Percentiles rank a stretch among this genome's conserved stretches.
Evolutionary conservation across 2,797 vertebrate genomes (phyloP).

Genomic region (Limosa lapponica): DNA sequence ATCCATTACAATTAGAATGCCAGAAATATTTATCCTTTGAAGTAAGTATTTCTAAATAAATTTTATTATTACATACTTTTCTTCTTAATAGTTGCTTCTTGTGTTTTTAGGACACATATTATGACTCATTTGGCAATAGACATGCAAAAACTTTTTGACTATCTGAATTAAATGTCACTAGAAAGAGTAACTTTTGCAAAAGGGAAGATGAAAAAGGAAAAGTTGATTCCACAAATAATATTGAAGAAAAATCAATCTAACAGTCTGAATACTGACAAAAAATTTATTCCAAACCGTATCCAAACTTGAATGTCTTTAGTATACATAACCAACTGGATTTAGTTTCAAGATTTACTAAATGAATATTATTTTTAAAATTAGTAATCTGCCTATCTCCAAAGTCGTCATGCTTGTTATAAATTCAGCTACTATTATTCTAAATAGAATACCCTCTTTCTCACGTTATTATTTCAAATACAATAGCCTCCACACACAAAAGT

Average conservation of each 20-base stretch:
- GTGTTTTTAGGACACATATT: neutral
- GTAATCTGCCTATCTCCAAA: neutral
- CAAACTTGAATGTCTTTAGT: neutral
- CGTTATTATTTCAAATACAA: neutral
- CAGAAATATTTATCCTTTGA: neutral
- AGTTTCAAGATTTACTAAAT: neutral
- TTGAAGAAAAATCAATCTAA: neutral
- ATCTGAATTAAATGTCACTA: neutral
- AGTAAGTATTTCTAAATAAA: neutral
- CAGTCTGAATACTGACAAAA: neutral
- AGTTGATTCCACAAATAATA: neutral
- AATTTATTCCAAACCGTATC: neutral
- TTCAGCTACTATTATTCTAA: neutral
- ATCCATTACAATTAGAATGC: neutral
- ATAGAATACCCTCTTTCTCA: neutral
- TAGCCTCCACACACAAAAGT: neutral
- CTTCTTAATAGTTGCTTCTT: neutral
- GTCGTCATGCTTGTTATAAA: neutral
- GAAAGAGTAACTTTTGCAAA: neutral
- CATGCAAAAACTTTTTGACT: neutral
- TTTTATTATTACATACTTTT: neutral
- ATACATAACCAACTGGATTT: neutral
- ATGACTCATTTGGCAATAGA: neutral
- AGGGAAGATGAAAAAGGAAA: neutral
- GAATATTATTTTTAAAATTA: neutral